Conservation (phyloP, 2,888 invertebrate genomes). For the Asteroscopus sphinx region DNA sequence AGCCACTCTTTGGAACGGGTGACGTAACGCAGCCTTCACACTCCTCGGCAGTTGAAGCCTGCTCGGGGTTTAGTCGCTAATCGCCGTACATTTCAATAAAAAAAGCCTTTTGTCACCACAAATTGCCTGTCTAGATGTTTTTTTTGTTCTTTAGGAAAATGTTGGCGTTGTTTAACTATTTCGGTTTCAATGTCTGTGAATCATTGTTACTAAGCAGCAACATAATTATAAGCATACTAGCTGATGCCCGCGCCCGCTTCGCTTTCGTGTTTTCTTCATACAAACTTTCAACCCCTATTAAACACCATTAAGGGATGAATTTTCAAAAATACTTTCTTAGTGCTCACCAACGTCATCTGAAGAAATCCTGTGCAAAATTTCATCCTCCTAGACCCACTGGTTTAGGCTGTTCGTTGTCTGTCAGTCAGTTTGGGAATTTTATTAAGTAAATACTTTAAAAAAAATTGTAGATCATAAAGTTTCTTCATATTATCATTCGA, state of each 20-base stretch:
- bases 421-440: too few relatives aligned
- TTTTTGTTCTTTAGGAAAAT: slow-evolving; percentile 10
- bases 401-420: too few relatives aligned
- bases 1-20: slow-evolving; percentile 80
- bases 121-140: slow-evolving; percentile 10
- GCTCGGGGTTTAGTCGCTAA: slow-evolving; percentile 28
- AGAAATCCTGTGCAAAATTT: too few relatives aligned
- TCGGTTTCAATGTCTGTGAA: slow-evolving; percentile 2
- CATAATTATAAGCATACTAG: not conserved
- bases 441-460: too few relatives aligned
- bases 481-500: slow-evolving; percentile 2
- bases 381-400: too few relatives aligned
- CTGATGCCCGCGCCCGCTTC: too few relatives aligned
- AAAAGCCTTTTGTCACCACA: slow-evolving; percentile 28
- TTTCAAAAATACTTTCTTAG: too few relatives aligned
- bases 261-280: too few relatives aligned
- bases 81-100: slow-evolving; percentile 5
- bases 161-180: not conserved
- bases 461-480: too few relatives aligned
- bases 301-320: too few relatives aligned
- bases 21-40: slow-evolving; percentile 85
- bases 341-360: too few relatives aligned
- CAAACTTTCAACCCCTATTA: too few relatives aligned
- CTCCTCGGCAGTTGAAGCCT: slow-evolving; percentile 56
- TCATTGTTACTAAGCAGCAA: slow-evolving; percentile 12